Conservation (phyloP, 2,113 vertebrate genomes). For the Ivindomyrus marchei region DNA sequence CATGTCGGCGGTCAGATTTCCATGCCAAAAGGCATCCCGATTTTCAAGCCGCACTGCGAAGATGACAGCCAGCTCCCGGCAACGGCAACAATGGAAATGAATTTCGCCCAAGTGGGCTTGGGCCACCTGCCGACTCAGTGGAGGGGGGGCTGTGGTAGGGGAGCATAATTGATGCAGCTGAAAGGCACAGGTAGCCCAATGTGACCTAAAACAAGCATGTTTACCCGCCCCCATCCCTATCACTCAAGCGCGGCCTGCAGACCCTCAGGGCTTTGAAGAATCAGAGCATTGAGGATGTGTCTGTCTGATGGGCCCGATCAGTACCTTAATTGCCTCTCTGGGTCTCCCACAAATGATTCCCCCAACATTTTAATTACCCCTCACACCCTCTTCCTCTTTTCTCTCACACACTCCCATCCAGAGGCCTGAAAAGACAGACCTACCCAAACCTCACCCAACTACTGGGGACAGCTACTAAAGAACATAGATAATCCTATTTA, state of each 20-base stretch:
- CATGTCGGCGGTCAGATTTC: background rate
- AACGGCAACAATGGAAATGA: background rate
- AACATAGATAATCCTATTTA: background rate
- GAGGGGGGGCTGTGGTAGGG: background rate
- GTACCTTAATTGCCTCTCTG: background rate
- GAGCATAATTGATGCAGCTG: background rate
- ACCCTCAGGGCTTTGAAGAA: background rate
- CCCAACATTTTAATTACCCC: background rate
- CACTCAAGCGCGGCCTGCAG: background rate
- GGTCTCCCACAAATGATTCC: background rate
- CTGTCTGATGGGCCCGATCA: background rate
- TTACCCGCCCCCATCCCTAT: background rate
- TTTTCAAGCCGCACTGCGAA: background rate
- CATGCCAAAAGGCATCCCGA: background rate
- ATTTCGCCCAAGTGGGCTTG: background rate
- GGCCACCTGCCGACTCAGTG: background rate
- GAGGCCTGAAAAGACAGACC: background rate
- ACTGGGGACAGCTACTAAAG: background rate
- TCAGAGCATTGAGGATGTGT: background rate
- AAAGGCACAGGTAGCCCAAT: background rate
- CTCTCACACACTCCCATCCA: background rate
- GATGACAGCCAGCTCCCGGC: background rate
- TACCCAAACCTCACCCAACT: background rate
- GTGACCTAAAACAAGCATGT: background rate
- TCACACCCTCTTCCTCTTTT: background rate